A percentile compares a stretch with the other conserved stretches of the same genome.
These are phyloP conservation scores for Okamejei kenojei DNA, from an alignment of 2,797 vertebrate species.

Conservation along the genomic window DNA sequence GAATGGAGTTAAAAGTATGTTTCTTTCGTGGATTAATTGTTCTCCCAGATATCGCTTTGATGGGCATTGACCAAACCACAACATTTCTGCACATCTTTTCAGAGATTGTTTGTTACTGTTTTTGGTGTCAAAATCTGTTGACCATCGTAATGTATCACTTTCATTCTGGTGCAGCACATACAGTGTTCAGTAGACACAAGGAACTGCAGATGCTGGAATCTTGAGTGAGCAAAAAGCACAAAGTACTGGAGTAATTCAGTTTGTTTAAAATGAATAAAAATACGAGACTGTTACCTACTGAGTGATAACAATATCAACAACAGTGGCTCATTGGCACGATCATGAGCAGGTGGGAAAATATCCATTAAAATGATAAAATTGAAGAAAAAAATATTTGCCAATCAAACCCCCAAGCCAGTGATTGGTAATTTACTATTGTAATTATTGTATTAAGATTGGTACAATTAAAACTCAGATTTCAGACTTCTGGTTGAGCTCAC, in stretches of 20 bases:
- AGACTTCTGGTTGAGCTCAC: too few species aligned
- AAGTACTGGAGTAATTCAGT: too few species aligned
- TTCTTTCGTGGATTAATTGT: background rate
- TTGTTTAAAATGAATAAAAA: background rate
- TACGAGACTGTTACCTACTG: background rate
- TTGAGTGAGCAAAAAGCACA: too few species aligned
- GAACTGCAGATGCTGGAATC: too few species aligned
- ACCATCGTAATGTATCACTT: background rate
- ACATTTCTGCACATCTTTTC: background rate
- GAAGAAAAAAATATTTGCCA: background rate
- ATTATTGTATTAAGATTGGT: background rate
- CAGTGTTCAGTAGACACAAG: background rate
- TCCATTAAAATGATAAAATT: background rate
- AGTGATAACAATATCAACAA: slow-evolving; percentile 11
- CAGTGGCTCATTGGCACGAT: background rate
- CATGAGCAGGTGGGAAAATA: background rate
- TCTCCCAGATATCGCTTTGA: slow-evolving; percentile 11
- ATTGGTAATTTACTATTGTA: background rate
- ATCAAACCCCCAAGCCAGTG: background rate
- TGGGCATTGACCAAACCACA: background rate
- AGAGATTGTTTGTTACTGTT: slow-evolving; percentile 13
- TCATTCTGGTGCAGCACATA: background rate
- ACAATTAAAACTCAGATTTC: background rate
- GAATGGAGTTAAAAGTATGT: slow-evolving; percentile 2
- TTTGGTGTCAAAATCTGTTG: slow-evolving; percentile 1